Percentiles rank a stretch among this genome's conserved stretches.
Conservation (phyloP, 2,888 invertebrate species). For the Aradus depressus region DNA sequence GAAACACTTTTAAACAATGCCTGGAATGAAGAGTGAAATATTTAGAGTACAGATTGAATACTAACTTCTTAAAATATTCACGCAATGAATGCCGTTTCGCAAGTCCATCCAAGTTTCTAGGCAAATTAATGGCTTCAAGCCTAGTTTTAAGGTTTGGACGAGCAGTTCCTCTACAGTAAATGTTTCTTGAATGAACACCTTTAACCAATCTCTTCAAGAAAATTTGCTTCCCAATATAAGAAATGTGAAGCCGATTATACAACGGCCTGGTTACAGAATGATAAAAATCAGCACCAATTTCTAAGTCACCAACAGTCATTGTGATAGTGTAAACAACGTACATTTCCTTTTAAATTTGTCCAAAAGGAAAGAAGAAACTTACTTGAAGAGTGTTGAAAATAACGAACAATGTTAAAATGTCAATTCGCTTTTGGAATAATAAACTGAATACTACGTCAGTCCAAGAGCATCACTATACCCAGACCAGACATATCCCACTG, state of each 20-base stretch:
- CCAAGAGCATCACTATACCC: constrained; percentile 28
- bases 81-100: background rate
- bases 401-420: too few relatives aligned
- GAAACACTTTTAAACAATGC: too few relatives aligned
- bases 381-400: too few relatives aligned
- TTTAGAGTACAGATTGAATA: too few relatives aligned
- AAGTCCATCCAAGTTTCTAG: too few relatives aligned
- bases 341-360: constrained; percentile 23
- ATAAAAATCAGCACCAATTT: constrained; percentile 39
- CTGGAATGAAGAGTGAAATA: too few relatives aligned
- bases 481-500: constrained; percentile 11
- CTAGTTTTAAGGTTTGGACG: constrained; percentile 5
- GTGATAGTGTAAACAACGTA: constrained; percentile 40
- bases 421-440: background rate
- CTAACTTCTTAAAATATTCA: constrained; percentile 5
- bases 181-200: constrained; percentile 5
- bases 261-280: constrained; percentile 39
- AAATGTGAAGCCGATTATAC: constrained; percentile 20
- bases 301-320: constrained; percentile 38
- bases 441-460: constrained; percentile 22
- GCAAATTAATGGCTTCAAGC: constrained; percentile 6
- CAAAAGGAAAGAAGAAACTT: background rate
- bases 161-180: background rate
- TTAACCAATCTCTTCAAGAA: constrained; percentile 25
- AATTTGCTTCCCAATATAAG: constrained; percentile 28